phyloP scores from a whole-genome alignment of 2,113 vertebrate species.

The Thinocorus orbignyianus region DNA sequence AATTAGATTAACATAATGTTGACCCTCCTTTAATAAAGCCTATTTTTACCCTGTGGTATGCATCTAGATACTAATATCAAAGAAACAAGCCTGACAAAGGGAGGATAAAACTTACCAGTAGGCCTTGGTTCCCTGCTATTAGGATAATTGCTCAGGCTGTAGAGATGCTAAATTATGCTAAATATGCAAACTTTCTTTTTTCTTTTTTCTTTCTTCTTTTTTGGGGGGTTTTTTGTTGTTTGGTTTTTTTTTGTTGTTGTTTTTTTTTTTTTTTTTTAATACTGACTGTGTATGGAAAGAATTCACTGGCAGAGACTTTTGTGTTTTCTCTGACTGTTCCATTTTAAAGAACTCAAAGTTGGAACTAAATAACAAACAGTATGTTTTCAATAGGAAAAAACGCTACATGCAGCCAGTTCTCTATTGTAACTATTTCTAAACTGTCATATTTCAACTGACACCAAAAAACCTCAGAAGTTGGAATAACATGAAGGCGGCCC shows the following conservation, averaged over 20 bases:
- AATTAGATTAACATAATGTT: conserved; percentile 63
- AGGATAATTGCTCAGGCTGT: conserved; percentile 43
- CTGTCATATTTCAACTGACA: not conserved
- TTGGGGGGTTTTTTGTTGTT: too few relatives aligned
- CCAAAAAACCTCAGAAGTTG: not conserved
- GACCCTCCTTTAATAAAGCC: conserved; percentile 58
- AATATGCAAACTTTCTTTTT: not conserved
- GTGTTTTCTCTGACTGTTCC: not conserved
- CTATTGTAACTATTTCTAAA: not conserved
- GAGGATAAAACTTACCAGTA: conserved; percentile 50
- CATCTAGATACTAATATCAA: conserved; percentile 65
- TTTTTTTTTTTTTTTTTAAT: not conserved
- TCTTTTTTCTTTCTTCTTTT: not conserved
- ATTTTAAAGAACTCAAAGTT: not conserved
- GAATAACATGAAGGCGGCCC: not conserved
- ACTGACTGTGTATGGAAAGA: not conserved
- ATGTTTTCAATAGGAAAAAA: not conserved
- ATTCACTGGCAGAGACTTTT: not conserved
- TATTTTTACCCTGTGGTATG: conserved; percentile 1
- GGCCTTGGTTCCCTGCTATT: conserved; percentile 47
- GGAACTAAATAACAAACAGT: not conserved
- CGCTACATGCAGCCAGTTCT: not conserved
- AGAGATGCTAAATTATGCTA: conserved; percentile 56
- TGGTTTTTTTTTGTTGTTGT: too few relatives aligned
- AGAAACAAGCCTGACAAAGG: conserved; percentile 58